Evolutionary conservation across 2,888 invertebrate species (phyloP).

Genomic region (Drosophila prolongata): DNA sequence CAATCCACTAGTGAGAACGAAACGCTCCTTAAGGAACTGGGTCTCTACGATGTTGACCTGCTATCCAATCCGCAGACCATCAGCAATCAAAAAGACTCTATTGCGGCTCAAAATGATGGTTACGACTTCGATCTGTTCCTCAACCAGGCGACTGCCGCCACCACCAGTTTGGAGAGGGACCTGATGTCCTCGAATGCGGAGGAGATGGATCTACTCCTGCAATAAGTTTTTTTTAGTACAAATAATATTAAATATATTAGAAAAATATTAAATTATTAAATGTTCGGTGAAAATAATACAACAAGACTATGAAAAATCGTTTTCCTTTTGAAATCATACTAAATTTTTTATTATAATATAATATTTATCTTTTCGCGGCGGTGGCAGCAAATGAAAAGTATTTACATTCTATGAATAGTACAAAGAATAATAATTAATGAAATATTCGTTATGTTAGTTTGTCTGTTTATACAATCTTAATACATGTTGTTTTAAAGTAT

Average conservation of each 20-base stretch:
- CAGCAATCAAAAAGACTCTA: conserved; percentile 67
- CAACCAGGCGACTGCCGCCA: conserved; percentile 69
- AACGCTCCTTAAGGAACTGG: conserved; percentile 86
- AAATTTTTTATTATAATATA: not conserved
- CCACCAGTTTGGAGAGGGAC: conserved; percentile 70
- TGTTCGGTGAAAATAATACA: not conserved
- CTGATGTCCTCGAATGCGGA: conserved; percentile 79
- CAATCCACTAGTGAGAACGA: conserved; percentile 46
- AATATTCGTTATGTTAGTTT: too few species aligned
- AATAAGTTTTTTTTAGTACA: conserved; percentile 51
- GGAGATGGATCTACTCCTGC: conserved; percentile 79
- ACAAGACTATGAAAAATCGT: not conserved
- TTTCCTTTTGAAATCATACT: not conserved
- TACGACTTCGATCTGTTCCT: conserved; percentile 81
- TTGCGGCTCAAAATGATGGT: conserved; percentile 62
- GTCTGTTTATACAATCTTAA: too few species aligned
- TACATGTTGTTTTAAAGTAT: too few species aligned
- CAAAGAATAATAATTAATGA: too few species aligned
- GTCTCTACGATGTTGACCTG: conserved; percentile 86
- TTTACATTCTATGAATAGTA: too few species aligned
- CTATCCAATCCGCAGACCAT: conserved; percentile 70
- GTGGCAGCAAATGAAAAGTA: too few species aligned
- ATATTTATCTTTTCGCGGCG: too few species aligned
- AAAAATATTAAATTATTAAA: not conserved
- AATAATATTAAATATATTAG: conserved; percentile 11